phyloP scores from a whole-genome alignment of 2,888 invertebrate species.

The Folsomia manolachei region DNA sequence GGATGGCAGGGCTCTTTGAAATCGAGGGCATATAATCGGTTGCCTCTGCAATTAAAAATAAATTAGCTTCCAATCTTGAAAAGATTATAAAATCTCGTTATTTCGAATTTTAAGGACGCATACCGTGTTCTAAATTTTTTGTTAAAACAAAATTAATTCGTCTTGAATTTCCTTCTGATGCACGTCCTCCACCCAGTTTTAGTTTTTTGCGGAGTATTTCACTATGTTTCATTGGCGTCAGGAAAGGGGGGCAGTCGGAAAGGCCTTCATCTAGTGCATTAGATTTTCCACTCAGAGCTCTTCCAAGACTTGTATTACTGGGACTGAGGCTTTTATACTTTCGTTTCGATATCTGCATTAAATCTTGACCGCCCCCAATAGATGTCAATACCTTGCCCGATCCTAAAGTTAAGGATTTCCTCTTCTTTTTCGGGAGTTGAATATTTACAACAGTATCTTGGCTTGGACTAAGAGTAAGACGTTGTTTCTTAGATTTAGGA shows the following conservation, averaged over 20 bases:
- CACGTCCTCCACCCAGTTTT: neutral
- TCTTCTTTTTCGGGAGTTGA: neutral
- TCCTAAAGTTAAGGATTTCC: neutral
- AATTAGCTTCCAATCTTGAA: conserved; percentile 7
- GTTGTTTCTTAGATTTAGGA: neutral
- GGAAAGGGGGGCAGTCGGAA: neutral
- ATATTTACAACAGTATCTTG: neutral
- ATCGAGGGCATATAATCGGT: conserved; percentile 71
- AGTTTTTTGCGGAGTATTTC: neutral
- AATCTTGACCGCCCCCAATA: neutral
- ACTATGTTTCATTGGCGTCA: neutral
- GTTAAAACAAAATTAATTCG: conserved; percentile 74
- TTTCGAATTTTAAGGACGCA: too few relatives aligned
- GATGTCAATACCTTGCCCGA: neutral
- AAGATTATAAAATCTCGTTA: too few relatives aligned
- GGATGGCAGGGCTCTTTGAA: conserved; percentile 68
- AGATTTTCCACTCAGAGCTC: neutral
- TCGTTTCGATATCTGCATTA: neutral
- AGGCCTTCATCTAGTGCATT: neutral
- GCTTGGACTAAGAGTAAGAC: neutral
- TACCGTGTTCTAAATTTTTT: conserved; percentile 65
- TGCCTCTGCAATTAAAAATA: conserved; percentile 57
- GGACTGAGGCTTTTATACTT: neutral
- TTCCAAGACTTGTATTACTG: neutral
- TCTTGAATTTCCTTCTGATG: conserved; percentile 39